Percentiles rank a stretch among this genome's conserved stretches.
Conservation (phyloP, 2,797 vertebrate genomes). For the Semotilus atromaculatus region DNA sequence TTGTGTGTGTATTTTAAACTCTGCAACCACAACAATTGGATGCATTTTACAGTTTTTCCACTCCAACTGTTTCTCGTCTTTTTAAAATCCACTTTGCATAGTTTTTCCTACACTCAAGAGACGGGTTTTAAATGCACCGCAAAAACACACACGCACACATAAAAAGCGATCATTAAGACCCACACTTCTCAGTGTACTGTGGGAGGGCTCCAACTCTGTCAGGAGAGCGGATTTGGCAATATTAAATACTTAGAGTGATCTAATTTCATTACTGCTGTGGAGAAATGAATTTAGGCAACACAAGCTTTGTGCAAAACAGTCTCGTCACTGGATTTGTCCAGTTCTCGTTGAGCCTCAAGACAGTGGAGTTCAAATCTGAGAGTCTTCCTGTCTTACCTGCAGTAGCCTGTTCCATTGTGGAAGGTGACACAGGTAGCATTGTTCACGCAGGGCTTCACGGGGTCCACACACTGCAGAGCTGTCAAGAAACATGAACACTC, state of each 20-base stretch:
- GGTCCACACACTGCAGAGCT: slow-evolving; percentile 91
- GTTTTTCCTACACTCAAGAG: slow-evolving; percentile 43
- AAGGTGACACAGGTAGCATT: slow-evolving; percentile 87
- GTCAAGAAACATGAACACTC: slow-evolving; percentile 49
- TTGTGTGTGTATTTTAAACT: slow-evolving; percentile 10
- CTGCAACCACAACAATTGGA: slow-evolving; percentile 39
- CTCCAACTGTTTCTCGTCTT: slow-evolving; percentile 39
- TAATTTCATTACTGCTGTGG: slow-evolving; percentile 19
- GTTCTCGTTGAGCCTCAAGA: background rate
- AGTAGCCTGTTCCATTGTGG: slow-evolving; percentile 88
- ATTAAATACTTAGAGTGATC: slow-evolving; percentile 15
- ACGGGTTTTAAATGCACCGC: slow-evolving; percentile 1
- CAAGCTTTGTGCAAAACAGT: slow-evolving; percentile 9
- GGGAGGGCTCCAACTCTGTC: slow-evolving; percentile 5
- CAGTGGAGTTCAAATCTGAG: slow-evolving; percentile 12
- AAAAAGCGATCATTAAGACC: background rate
- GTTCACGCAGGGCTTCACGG: slow-evolving; percentile 88
- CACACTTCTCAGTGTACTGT: background rate
- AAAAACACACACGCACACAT: slow-evolving; percentile 12
- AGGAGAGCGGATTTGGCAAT: slow-evolving; percentile 9
- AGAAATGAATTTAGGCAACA: slow-evolving; percentile 32
- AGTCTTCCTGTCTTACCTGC: slow-evolving; percentile 83
- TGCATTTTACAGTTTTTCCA: slow-evolving; percentile 50
- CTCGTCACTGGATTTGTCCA: background rate
- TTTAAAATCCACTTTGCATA: slow-evolving; percentile 49